phyloP scores from a whole-genome alignment of 2,797 vertebrate genomes.

The Bradypodion ventrale region DNA sequence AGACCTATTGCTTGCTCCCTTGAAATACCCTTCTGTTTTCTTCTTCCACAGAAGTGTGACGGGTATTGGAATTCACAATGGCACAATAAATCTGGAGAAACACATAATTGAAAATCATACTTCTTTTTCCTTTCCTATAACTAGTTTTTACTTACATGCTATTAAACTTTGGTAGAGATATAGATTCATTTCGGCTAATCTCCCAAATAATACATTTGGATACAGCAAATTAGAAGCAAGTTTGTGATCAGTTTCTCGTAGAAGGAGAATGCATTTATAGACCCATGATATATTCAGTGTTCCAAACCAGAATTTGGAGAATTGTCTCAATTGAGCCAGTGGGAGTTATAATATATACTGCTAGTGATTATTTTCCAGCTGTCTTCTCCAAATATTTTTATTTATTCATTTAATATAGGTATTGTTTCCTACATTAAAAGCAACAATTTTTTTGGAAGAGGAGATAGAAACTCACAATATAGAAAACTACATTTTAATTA shows the following conservation, averaged over 20 bases:
- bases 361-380: too few species aligned
- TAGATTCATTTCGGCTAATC: background rate
- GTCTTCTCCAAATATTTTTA: too few species aligned
- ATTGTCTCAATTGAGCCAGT: background rate
- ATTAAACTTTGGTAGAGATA: background rate
- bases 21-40: too few species aligned
- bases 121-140: background rate
- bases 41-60: background rate
- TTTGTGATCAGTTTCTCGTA: background rate
- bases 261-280: too few species aligned
- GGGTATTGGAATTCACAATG: background rate
- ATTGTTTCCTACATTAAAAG: too few species aligned
- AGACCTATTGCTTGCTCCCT: too few species aligned
- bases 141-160: background rate
- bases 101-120: too few species aligned
- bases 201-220: background rate
- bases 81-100: background rate
- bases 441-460: too few species aligned
- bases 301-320: background rate
- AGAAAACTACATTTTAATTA: too few species aligned
- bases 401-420: too few species aligned
- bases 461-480: too few species aligned
- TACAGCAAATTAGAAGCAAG: background rate
- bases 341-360: background rate
- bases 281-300: background rate